phyloP scores from a whole-genome alignment of 2,888 invertebrate species.

The Ectemnius lituratus region DNA sequence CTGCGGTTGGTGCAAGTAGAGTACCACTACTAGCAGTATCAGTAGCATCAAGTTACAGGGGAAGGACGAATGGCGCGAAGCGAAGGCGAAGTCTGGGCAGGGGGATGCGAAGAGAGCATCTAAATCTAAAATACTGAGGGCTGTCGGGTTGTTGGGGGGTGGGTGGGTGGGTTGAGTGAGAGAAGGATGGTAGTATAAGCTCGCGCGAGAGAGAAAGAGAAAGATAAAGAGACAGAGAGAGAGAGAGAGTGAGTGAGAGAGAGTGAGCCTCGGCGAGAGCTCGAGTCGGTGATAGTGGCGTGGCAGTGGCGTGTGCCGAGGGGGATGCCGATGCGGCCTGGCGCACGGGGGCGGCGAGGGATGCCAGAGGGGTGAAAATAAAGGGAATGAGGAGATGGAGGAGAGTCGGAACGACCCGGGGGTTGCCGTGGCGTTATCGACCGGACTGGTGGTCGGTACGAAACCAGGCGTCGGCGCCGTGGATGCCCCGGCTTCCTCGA shows the following conservation, averaged over 20 bases:
- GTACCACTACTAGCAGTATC: no score
- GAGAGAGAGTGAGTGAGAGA: not conserved
- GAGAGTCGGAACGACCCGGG: constrained; percentile 64
- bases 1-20: no score
- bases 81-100: not conserved
- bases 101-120: not conserved
- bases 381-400: constrained; percentile 29
- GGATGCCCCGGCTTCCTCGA: constrained; percentile 65
- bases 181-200: constrained; percentile 6
- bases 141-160: constrained; percentile 15
- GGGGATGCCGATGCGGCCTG: constrained; percentile 4
- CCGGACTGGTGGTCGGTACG: constrained; percentile 66
- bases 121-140: not conserved
- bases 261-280: no score
- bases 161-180: not conserved
- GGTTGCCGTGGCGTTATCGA: constrained; percentile 74
- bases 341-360: constrained; percentile 14
- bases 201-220: not conserved
- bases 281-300: no score
- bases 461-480: constrained; percentile 66
- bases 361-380: constrained; percentile 24
- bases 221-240: constrained; percentile 2
- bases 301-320: no score
- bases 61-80: not conserved
- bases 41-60: no score